A percentile compares a stretch with the other conserved stretches of the same genome.
These are phyloP conservation scores for Apeltes quadracus DNA, from an alignment of 2,113 vertebrate genomes.

Conservation along the genomic window DNA sequence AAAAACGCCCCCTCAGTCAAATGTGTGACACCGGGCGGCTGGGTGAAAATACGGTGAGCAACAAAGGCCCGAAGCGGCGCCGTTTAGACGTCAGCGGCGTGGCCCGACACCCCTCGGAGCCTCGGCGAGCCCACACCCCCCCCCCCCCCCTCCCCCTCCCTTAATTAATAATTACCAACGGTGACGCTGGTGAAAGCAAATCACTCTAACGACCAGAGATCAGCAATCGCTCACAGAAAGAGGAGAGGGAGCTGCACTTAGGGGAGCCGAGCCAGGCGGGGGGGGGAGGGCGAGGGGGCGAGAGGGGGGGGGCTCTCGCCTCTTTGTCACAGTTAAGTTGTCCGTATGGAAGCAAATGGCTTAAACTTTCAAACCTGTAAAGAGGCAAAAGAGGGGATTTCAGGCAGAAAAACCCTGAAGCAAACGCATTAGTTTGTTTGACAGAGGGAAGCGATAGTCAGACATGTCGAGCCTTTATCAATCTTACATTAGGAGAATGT, in stretches of 20 bases:
- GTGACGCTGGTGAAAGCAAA: constrained; percentile 21
- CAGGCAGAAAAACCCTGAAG: constrained; percentile 50
- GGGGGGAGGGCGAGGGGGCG: not conserved
- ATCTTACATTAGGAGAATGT: constrained; percentile 76
- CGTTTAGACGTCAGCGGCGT: constrained; percentile 4
- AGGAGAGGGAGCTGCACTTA: not conserved
- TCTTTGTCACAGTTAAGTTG: constrained; percentile 23
- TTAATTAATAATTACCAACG: constrained; percentile 26
- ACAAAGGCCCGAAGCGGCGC: not conserved
- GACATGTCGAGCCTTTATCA: constrained; percentile 73
- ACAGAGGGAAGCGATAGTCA: no score
- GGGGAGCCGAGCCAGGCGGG: not conserved
- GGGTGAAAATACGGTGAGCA: not conserved
- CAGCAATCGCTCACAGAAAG: not conserved
- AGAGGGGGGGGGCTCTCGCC: not conserved
- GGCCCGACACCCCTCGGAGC: not conserved
- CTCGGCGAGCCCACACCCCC: not conserved
- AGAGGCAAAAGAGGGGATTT: constrained; percentile 38
- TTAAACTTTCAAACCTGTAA: constrained; percentile 39
- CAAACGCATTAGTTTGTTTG: constrained; percentile 41
- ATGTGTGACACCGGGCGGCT: not conserved
- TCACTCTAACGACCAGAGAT: constrained; percentile 28
- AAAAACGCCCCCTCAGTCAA: not conserved
- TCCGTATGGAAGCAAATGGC: constrained; percentile 46
- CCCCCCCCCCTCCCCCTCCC: no score